These are phyloP conservation scores for Dicranocentrus wangi DNA, from an alignment of 2,888 invertebrate genomes.

Conservation along the genomic window DNA sequence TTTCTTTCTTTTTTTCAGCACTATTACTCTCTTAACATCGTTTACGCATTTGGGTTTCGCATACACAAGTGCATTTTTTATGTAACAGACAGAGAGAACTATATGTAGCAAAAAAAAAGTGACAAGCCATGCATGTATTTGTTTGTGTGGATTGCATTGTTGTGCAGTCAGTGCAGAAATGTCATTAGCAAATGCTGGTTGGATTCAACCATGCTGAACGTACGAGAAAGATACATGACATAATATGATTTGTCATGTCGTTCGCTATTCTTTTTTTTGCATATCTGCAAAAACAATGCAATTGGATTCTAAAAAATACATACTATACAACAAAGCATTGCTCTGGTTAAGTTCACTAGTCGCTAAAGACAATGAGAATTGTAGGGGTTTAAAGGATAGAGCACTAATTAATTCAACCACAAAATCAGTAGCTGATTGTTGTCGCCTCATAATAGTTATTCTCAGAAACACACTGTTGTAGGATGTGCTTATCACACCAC, in stretches of 20 bases:
- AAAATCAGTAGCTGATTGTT: constrained; percentile 14
- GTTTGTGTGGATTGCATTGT: background rate
- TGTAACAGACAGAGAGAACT: background rate
- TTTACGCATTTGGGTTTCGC: background rate
- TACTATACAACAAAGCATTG: background rate
- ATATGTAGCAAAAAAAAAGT: constrained; percentile 8
- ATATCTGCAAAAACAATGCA: constrained; percentile 29
- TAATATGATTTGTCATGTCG: constrained; percentile 41
- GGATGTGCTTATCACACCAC: constrained; percentile 47
- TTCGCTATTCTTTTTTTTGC: constrained; percentile 8
- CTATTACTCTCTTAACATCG: background rate
- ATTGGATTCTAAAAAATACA: background rate
- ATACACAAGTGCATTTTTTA: background rate
- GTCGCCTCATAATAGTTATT: constrained; percentile 21
- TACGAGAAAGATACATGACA: constrained; percentile 11
- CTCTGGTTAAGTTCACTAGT: constrained; percentile 12
- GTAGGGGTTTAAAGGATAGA: constrained; percentile 14
- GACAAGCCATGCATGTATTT: constrained; percentile 1
- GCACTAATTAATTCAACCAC: constrained; percentile 21
- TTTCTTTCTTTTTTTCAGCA: background rate
- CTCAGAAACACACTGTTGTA: constrained; percentile 15
- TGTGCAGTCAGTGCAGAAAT: constrained; percentile 5
- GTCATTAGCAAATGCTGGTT: background rate
- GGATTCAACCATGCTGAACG: constrained; percentile 18
- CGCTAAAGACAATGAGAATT: background rate